phyloP scores from a whole-genome alignment of 2,888 invertebrate species.

The Pachydiplax longipennis region DNA sequence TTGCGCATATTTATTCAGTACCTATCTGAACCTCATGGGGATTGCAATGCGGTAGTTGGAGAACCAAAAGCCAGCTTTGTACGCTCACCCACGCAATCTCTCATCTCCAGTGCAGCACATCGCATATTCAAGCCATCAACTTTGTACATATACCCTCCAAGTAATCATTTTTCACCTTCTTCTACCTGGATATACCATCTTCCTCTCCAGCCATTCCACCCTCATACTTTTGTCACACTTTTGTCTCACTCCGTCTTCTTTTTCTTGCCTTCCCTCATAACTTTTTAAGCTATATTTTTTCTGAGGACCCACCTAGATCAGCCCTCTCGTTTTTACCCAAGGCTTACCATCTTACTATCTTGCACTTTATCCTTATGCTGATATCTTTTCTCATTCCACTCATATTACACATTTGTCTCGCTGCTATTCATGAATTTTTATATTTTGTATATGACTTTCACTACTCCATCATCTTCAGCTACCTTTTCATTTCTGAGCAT shows the following conservation, averaged over 20 bases:
- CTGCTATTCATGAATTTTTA: neutral
- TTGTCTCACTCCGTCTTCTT: neutral
- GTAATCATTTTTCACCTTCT: conserved; percentile 16
- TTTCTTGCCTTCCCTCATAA: neutral
- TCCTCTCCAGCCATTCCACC: neutral
- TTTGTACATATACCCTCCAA: conserved; percentile 1
- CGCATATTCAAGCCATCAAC: neutral
- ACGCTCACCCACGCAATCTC: neutral
- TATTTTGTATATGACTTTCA: neutral
- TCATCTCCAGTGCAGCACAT: neutral
- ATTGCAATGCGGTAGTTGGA: neutral
- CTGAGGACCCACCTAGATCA: neutral
- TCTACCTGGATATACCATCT: neutral
- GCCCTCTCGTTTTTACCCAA: neutral
- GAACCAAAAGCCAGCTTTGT: neutral
- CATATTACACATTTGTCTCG: neutral
- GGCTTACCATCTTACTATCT: neutral
- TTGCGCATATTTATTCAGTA: neutral
- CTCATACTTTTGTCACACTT: neutral
- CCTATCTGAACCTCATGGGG: neutral
- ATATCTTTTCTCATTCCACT: neutral
- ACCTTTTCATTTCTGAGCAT: neutral
- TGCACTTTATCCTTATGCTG: neutral
- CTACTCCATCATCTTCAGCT: neutral
- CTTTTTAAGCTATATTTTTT: neutral